Evolutionary conservation across 2,888 invertebrate species (phyloP), one percentile per base, ranked within the genome.

Genomic region (Caenorhabditis sinica): DNA sequence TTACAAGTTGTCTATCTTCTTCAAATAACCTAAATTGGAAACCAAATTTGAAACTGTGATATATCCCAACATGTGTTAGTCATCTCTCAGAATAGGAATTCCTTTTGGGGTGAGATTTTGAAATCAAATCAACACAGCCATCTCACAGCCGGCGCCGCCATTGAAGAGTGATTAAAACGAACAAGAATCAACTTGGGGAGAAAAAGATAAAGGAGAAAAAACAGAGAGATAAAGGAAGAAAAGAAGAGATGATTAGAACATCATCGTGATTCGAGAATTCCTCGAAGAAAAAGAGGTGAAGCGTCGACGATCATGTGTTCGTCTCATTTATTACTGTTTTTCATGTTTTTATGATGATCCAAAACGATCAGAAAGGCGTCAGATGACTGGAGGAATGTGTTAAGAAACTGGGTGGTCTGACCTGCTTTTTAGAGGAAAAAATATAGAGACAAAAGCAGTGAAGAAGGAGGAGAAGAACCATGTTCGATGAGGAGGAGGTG

Each of bases 51-150:
- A 40, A 23, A 61, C 13, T 30, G 33, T 30, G 63, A 63, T 3
- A 45, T 25, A 65, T 65, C 45, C 45, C 15, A 36, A 28, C 25
- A n/a, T n/a, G 45, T 45, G 65, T 65, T 65, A 65, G 65, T 65
- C 65, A 65, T 45, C 45, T 30, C 17, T 23, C 25, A 40, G 20
- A 45, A 65, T 45, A 28, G 49, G 49, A 49, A 49, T 49, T 49
- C 45, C 15, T 20, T 2, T 40, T 49, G 4, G n/a, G 36, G 23
- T 13, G 33, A 40, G 25, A 56, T 56, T 53, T 43, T 58, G 40
- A 58, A 71, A 56, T 71, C 58, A 71, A 61, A 73, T 73, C 72
- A 73, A 73, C 71, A 56, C 60, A 60, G 28, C 30, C 53, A 68
- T 49, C 30, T 13, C 20, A 20, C 25, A 40, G 51, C 51, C 51